These are phyloP conservation scores for Phoeniculus purpureus DNA, from an alignment of 2,797 vertebrate species.

Conservation along the genomic window DNA sequence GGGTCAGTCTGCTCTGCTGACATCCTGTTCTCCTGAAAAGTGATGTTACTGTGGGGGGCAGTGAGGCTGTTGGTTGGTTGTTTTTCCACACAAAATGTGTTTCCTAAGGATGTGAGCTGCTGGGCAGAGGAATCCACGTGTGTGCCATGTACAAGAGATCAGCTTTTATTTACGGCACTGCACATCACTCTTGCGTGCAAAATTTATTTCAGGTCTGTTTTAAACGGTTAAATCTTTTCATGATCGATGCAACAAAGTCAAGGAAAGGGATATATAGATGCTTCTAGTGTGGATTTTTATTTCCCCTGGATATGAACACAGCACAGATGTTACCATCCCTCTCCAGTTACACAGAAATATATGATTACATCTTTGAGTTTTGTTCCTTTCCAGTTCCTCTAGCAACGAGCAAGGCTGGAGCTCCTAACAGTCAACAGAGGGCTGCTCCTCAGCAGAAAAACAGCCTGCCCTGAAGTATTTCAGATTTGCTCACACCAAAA, in stretches of 20 bases:
- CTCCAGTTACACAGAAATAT: neutral
- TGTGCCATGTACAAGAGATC: neutral
- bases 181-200: neutral
- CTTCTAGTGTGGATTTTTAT: neutral
- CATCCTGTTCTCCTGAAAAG: neutral
- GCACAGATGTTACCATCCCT: neutral
- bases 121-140: neutral
- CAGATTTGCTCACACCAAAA: neutral
- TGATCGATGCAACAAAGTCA: neutral
- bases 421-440: neutral
- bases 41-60: too few relatives aligned
- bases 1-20: neutral
- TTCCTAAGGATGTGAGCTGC: neutral
- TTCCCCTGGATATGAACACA: neutral
- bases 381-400: neutral
- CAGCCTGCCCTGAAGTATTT: neutral
- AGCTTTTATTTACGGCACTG: neutral
- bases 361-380: neutral
- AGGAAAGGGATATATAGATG: neutral
- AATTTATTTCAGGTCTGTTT: neutral
- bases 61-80: neutral
- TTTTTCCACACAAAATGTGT: neutral
- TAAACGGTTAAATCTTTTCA: neutral
- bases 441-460: neutral
- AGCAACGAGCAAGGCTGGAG: neutral